Evolutionary conservation across 2,888 invertebrate species (phyloP).

Genomic region (Eurytoma adleriae): DNA sequence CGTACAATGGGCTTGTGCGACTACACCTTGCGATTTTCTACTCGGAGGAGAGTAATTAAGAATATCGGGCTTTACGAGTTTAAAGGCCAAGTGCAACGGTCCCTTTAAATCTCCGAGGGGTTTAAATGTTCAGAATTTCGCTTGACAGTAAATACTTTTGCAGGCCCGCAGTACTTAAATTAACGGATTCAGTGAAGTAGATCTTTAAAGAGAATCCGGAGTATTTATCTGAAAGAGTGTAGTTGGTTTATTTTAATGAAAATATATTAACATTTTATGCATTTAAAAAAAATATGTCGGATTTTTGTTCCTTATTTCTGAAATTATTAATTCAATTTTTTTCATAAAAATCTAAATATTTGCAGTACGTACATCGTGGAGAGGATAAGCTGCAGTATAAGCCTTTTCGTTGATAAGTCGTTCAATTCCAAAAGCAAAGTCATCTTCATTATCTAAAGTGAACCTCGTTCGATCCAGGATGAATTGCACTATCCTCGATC

Average conservation of each 20-base stretch:
- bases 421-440: slow-evolving; percentile 89
- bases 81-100: neutral
- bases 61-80: neutral
- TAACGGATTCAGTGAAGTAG: no score
- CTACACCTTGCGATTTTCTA: neutral
- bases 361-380: slow-evolving; percentile 86
- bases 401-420: slow-evolving; percentile 84
- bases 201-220: no score
- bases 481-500: slow-evolving; percentile 93
- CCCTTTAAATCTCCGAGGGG: neutral
- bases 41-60: neutral
- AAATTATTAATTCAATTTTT: no score
- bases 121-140: neutral
- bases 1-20: neutral
- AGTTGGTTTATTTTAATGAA: no score
- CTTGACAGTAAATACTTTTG: no score
- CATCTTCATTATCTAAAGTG: slow-evolving; percentile 80
- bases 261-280: no score
- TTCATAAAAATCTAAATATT: neutral
- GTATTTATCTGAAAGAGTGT: no score
- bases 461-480: slow-evolving; percentile 93
- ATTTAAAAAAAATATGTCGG: no score
- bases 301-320: no score
- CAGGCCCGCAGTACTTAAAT: no score
- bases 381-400: slow-evolving; percentile 90